Percentiles rank a stretch among this genome's conserved stretches.
phyloP scores from a whole-genome alignment of 2,888 invertebrate species.

The Drosophila meridionalis region DNA sequence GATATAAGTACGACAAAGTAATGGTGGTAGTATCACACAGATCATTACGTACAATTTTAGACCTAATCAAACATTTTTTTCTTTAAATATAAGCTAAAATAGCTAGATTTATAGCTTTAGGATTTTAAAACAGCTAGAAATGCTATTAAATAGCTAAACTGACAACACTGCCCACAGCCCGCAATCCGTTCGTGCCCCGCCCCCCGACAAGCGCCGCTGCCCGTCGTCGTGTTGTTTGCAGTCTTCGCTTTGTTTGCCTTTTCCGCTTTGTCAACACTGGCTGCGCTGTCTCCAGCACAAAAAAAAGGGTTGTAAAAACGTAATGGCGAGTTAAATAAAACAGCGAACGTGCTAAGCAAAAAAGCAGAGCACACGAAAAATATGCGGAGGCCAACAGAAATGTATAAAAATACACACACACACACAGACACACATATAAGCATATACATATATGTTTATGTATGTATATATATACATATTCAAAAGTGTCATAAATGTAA shows the following conservation, averaged over 20 bases:
- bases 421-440: not conserved
- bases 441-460: not conserved
- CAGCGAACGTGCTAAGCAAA: constrained; percentile 68
- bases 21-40: too few species aligned
- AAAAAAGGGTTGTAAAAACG: constrained; percentile 79
- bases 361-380: constrained; percentile 47
- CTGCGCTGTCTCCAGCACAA: constrained; percentile 20
- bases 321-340: constrained; percentile 81
- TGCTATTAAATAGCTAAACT: too few species aligned
- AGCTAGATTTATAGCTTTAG: too few species aligned
- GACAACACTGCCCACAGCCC: not conserved
- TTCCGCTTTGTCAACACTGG: constrained; percentile 75
- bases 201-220: constrained; percentile 1
- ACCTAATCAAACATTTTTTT: too few species aligned
- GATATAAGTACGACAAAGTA: too few species aligned
- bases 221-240: constrained; percentile 64
- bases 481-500: constrained; percentile 70
- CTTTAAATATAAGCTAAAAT: too few species aligned
- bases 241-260: constrained; percentile 73
- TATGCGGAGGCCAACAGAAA: constrained; percentile 62
- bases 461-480: constrained; percentile 50
- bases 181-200: not conserved
- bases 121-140: too few species aligned
- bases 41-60: too few species aligned
- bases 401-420: constrained; percentile 48